Evolutionary conservation across 92 coral and sea anemone species (phyloP), one percentile per base, ranked within the genome.

Genomic region (Heliopora coerulea): DNA sequence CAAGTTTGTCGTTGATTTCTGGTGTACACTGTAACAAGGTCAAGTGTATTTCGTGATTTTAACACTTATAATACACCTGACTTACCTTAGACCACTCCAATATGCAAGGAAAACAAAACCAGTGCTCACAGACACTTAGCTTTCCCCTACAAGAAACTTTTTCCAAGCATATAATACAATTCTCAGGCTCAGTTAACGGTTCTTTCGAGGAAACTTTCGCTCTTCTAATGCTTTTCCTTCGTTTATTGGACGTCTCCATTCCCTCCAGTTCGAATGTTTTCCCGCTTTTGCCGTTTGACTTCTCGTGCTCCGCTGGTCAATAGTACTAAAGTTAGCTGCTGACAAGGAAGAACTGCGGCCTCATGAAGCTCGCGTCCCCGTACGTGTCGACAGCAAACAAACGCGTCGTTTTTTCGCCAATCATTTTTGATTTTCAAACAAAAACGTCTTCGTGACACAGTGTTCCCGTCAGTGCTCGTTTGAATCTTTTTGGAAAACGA

Each of bases 31-130:
- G n/a, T n/a, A n/a, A n/a, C n/a, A n/a, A n/a, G n/a, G n/a, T n/a
- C n/a, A n/a, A n/a, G n/a, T n/a, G n/a, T n/a, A n/a, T n/a, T n/a
- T n/a, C n/a, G n/a, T n/a, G n/a, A n/a, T n/a, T n/a, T n/a, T n/a
- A n/a, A n/a, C n/a, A n/a, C n/a, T n/a, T n/a, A n/a, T n/a, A n/a
- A n/a, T n/a, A n/a, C n/a, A n/a, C n/a, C n/a, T n/a, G n/a, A 50
- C 72, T 49, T 27, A 93, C 98, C 98, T 93, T 88, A 3, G 99
- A 91, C 99, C 99, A 95, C 65, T 95, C 99, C 49, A 81, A 72
- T 49, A 95, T 88, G 72, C 99, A 95, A 27, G 79, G 78, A 59
- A 74, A 95, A 73, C 99, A 95, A 88, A 95, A 95, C 99, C 99
- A 95, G 79, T 95, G 99, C 54, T 83, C 74, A 60, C 99, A 95